phyloP scores from a whole-genome alignment of 2,888 invertebrate species.

The Pterostichus madidus region DNA sequence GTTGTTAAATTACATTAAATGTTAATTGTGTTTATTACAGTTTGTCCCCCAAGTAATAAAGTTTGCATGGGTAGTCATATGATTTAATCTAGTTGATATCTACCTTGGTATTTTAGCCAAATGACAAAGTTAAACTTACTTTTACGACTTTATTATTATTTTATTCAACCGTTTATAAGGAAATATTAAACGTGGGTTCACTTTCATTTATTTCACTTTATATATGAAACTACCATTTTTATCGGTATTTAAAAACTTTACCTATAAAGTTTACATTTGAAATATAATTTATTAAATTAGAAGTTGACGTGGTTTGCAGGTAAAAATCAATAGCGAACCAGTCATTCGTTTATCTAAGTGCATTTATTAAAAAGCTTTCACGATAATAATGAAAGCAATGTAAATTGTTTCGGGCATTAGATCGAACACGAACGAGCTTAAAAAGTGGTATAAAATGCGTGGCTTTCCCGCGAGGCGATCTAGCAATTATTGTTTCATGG shows the following conservation, averaged over 20 bases:
- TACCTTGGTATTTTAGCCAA: constrained; percentile 18
- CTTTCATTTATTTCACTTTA: constrained; percentile 27
- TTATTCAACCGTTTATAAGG: constrained; percentile 31
- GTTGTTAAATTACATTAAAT: constrained; percentile 48
- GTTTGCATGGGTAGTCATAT: constrained; percentile 29
- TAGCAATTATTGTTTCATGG: background rate
- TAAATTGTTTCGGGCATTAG: constrained; percentile 53
- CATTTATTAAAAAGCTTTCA: constrained; percentile 63
- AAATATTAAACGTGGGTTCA: background rate
- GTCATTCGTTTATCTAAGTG: constrained; percentile 38
- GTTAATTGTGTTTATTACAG: constrained; percentile 31
- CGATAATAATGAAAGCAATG: constrained; percentile 45
- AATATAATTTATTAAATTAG: constrained; percentile 3
- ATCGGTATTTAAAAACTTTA: background rate
- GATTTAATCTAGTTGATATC: constrained; percentile 21
- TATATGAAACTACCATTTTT: background rate
- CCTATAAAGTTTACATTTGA: background rate
- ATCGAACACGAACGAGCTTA: constrained; percentile 41
- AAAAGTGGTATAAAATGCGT: constrained; percentile 46
- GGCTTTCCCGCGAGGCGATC: constrained; percentile 9
- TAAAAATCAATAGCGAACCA: constrained; percentile 26
- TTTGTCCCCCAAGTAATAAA: constrained; percentile 36
- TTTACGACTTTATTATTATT: constrained; percentile 44
- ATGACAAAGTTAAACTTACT: constrained; percentile 30
- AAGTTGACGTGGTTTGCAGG: background rate